Conservation (phyloP, 2,113 vertebrate species). For the Tachysurus fulvidraco region DNA sequence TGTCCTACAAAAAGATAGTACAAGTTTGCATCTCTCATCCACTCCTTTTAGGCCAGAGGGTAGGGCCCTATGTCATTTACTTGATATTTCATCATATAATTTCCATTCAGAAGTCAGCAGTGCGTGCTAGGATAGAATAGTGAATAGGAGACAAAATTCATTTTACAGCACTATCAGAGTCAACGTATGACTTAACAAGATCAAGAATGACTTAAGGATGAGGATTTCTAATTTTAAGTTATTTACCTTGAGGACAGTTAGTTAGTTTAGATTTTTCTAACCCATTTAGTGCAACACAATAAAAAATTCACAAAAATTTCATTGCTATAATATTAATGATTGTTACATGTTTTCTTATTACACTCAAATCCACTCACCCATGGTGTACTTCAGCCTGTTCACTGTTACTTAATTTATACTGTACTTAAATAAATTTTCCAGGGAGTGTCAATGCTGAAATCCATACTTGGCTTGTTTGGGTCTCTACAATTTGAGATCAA, state of each 20-base stretch:
- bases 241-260: background rate
- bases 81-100: slow-evolving; percentile 13
- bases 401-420: background rate
- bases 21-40: slow-evolving; percentile 21
- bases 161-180: background rate
- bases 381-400: background rate
- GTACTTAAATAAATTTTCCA: background rate
- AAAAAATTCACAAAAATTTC: background rate
- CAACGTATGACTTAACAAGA: background rate
- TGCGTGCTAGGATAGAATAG: background rate
- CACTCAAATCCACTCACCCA: background rate
- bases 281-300: background rate
- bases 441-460: background rate
- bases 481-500: background rate
- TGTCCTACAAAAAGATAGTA: slow-evolving; percentile 17
- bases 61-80: slow-evolving; percentile 12
- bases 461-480: background rate
- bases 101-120: slow-evolving; percentile 19
- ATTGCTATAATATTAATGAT: background rate
- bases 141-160: background rate
- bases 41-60: slow-evolving; percentile 19
- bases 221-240: background rate
- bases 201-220: too few species aligned
- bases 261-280: background rate
- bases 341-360: background rate